Evolutionary conservation across 2,113 vertebrate genomes (phyloP).

Genomic region (Melanocharis versteri): DNA sequence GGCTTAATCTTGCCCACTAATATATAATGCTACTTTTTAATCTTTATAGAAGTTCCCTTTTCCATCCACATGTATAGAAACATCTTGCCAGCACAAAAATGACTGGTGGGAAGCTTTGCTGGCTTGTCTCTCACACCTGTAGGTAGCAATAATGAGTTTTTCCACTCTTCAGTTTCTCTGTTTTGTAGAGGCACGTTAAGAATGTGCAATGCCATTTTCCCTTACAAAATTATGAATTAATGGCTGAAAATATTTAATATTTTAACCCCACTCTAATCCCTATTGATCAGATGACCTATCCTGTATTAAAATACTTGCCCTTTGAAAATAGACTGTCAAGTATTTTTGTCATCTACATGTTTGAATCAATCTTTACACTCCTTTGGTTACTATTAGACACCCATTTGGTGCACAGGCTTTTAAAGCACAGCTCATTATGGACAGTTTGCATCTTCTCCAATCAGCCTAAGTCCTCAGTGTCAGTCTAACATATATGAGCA

Average conservation of each 20-base stretch:
- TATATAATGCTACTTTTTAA: neutral
- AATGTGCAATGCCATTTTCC: conserved; percentile 19
- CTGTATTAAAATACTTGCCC: neutral
- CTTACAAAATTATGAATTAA: conserved; percentile 15
- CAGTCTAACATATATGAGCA: neutral
- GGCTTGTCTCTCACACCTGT: neutral
- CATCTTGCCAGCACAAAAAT: neutral
- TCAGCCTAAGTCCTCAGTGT: neutral
- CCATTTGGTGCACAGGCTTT: neutral
- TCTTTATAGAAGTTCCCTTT: neutral
- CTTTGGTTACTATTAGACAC: conserved; percentile 21
- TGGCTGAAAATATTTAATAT: neutral
- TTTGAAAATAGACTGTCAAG: conserved; percentile 7
- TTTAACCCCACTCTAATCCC: neutral
- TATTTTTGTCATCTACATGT: neutral
- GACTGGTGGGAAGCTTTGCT: neutral
- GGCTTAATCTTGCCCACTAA: neutral
- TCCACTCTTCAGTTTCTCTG: neutral
- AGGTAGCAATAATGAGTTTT: conserved; percentile 10
- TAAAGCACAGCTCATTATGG: neutral
- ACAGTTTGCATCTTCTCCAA: neutral
- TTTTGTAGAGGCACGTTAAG: neutral
- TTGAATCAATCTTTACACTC: conserved; percentile 14
- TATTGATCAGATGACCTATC: neutral
- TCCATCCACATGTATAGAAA: neutral